Percentiles rank a stretch among this genome's conserved stretches.
These are phyloP conservation scores for Mesoclemmys tuberculata DNA, from an alignment of 2,113 vertebrate species.

Conservation along the genomic window DNA sequence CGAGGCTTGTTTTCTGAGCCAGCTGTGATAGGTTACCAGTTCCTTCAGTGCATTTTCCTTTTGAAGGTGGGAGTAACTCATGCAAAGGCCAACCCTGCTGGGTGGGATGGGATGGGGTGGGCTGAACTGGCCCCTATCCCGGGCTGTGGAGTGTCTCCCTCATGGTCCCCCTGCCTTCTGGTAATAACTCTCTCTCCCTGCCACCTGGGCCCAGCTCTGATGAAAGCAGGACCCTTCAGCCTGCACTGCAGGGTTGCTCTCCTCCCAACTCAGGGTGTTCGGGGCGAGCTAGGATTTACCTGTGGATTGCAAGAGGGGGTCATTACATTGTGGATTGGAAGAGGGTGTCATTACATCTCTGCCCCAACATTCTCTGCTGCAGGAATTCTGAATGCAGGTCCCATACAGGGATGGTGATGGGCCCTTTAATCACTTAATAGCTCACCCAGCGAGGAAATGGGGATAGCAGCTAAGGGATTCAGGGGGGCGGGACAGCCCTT, in stretches of 20 bases:
- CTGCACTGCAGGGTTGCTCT: background rate
- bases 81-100: background rate
- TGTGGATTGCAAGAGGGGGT: background rate
- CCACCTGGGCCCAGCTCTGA: background rate
- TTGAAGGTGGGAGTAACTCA: background rate
- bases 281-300: background rate
- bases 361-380: background rate
- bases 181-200: background rate
- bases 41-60: background rate
- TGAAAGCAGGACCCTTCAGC: background rate
- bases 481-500: background rate
- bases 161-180: background rate
- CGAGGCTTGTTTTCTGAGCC: rapidly evolving
- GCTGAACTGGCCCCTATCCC: background rate
- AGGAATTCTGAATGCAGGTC: background rate
- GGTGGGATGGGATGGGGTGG: background rate
- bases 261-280: rapidly evolving
- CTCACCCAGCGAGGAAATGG: background rate
- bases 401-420: background rate
- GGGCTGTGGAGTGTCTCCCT: background rate
- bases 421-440: background rate
- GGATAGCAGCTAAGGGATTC: background rate
- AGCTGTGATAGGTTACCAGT: background rate
- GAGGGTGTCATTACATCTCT: too few species aligned
- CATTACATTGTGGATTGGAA: too few species aligned